Conservation (phyloP, 2,888 invertebrate genomes). For the Pachliopta kotzebuea region DNA sequence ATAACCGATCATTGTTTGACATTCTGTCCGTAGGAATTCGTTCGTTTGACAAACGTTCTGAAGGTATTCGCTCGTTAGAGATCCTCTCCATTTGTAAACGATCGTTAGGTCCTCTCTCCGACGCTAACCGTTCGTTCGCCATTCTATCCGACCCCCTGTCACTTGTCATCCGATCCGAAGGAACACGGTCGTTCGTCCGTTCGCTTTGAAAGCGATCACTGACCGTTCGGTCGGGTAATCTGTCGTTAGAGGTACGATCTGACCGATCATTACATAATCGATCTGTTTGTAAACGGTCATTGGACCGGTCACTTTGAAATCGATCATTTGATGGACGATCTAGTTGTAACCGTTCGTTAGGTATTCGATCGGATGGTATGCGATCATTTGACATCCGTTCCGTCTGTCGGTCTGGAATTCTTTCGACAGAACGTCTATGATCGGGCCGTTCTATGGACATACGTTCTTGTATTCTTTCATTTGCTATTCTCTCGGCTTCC, state of each 20-base stretch:
- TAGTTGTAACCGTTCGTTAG: slow-evolving; percentile 35
- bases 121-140: slow-evolving; percentile 33
- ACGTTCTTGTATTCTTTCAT: slow-evolving; percentile 48
- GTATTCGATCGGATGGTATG: slow-evolving; percentile 36
- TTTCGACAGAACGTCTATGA: slow-evolving; percentile 48
- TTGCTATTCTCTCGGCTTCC: slow-evolving; percentile 43
- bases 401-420: slow-evolving; percentile 47
- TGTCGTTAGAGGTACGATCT: slow-evolving; percentile 32
- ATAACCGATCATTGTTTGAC: slow-evolving; percentile 39
- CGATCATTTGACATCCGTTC: slow-evolving; percentile 36
- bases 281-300: slow-evolving; percentile 37
- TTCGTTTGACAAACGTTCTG: slow-evolving; percentile 32
- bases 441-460: slow-evolving; percentile 45
- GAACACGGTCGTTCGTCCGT: slow-evolving; percentile 24
- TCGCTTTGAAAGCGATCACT: slow-evolving; percentile 27
- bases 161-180: slow-evolving; percentile 31
- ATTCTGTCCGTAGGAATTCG: slow-evolving; percentile 40
- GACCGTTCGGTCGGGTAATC: slow-evolving; percentile 27
- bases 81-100: slow-evolving; percentile 29
- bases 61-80: slow-evolving; percentile 30
- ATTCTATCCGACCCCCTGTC: slow-evolving; percentile 33
- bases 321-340: slow-evolving; percentile 33
- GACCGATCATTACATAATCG: slow-evolving; percentile 42
- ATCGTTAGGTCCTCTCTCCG: slow-evolving; percentile 30
- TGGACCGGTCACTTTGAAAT: slow-evolving; percentile 33